Percentiles rank a stretch among this genome's conserved stretches.
These are phyloP conservation scores for Elephas maximus DNA, from an alignment of 2,113 vertebrate genomes.

Conservation along the genomic window DNA sequence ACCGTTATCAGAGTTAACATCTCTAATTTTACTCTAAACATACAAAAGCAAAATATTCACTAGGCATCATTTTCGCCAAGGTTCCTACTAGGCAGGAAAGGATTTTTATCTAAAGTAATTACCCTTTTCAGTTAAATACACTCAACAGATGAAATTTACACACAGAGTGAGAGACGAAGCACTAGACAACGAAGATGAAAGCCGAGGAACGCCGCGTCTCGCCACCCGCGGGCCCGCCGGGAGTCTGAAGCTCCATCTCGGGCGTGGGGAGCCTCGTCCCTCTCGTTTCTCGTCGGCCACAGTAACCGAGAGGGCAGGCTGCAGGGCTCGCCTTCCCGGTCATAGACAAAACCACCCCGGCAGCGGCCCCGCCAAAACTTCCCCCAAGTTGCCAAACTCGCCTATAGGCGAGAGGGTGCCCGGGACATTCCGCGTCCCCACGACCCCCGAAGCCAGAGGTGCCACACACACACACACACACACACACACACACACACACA, in stretches of 20 bases:
- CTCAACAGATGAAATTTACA: conserved; percentile 82
- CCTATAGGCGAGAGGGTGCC: background rate
- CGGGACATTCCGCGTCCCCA: background rate
- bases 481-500: background rate
- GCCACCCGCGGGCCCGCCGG: background rate
- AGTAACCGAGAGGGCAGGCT: background rate
- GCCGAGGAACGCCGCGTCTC: conserved; percentile 25
- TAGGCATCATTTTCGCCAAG: conserved; percentile 80
- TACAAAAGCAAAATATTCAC: conserved; percentile 79
- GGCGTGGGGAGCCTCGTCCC: background rate
- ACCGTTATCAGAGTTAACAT: conserved; percentile 83
- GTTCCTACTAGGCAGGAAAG: conserved; percentile 79
- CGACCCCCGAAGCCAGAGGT: background rate
- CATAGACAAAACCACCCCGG: background rate
- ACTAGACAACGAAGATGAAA: conserved; percentile 67
- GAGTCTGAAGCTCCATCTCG: background rate
- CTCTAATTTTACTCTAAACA: conserved; percentile 79
- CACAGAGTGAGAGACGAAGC: conserved; percentile 60
- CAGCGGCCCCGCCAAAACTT: conserved; percentile 57
- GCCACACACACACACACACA: background rate
- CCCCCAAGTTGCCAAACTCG: conserved; percentile 76
- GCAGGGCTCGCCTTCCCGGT: background rate
- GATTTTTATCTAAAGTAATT: conserved; percentile 84
- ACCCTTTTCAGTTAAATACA: conserved; percentile 80
- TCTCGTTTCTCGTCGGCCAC: background rate